Conservation (phyloP, 30 jellyfish, hydroid and myxozoan species). For the Turritopsis dohrnii region DNA sequence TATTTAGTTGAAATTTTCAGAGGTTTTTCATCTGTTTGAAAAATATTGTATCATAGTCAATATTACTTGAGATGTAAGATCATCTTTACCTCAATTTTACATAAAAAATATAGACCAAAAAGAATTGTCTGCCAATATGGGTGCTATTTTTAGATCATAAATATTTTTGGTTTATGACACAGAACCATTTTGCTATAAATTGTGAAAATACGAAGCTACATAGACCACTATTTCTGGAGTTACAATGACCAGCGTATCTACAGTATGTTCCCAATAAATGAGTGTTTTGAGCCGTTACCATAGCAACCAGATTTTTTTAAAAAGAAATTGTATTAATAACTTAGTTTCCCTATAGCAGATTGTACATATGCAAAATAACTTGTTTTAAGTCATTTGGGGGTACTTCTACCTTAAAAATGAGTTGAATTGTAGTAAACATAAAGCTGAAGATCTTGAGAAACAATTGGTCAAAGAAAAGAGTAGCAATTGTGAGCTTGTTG, state of each 20-base stretch:
- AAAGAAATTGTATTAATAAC: neutral
- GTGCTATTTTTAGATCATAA: neutral
- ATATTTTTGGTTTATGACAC: neutral
- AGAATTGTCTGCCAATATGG: neutral
- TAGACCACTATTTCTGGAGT: neutral
- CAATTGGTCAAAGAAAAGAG: too few relatives aligned
- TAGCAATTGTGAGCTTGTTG: too few relatives aligned
- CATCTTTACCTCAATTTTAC: neutral
- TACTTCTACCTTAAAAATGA: neutral
- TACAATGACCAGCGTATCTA: neutral
- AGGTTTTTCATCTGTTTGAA: neutral
- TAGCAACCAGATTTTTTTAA: neutral
- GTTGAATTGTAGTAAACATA: too few relatives aligned
- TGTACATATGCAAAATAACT: neutral
- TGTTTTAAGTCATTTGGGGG: neutral
- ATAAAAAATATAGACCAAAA: neutral
- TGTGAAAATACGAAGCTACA: neutral
- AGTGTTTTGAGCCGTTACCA: neutral
- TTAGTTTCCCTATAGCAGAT: neutral
- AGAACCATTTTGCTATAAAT: too few relatives aligned
- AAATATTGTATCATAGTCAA: neutral
- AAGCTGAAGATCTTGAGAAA: too few relatives aligned
- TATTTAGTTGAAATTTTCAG: constrained; percentile 9
- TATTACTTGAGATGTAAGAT: neutral
- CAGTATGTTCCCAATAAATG: neutral